phyloP scores from a whole-genome alignment of 2,888 invertebrate species.

The Conistra vaccinii region DNA sequence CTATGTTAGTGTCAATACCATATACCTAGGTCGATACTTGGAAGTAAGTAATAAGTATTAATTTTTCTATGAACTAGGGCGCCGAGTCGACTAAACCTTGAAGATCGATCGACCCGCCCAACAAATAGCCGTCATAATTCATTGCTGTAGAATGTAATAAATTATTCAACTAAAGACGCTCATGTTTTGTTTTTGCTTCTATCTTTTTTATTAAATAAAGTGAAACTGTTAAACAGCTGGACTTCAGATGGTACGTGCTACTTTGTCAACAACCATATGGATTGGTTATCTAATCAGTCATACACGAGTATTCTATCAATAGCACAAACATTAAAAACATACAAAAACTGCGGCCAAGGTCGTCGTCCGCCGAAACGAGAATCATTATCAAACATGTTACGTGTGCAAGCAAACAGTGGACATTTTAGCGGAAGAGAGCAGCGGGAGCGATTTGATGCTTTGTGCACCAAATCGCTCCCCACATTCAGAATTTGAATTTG shows the following conservation, averaged over 20 bases:
- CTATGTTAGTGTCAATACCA: neutral
- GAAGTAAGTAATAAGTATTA: neutral
- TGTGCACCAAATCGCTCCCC: too few species aligned
- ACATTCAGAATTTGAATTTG: neutral
- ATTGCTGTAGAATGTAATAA: neutral
- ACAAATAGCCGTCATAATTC: neutral
- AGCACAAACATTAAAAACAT: slow-evolving; percentile 8
- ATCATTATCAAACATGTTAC: slow-evolving; percentile 30
- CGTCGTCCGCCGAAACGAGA: slow-evolving; percentile 25
- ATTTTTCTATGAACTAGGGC: neutral
- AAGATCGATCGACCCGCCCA: neutral
- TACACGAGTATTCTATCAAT: neutral
- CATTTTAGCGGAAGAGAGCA: neutral
- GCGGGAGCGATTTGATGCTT: slow-evolving; percentile 19
- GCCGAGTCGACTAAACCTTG: neutral
- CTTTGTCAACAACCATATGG: neutral
- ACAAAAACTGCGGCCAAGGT: slow-evolving; percentile 43
- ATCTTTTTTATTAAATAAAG: neutral
- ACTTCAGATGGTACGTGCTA: neutral
- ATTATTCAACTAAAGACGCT: neutral
- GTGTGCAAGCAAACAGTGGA: neutral
- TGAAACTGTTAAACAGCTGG: neutral
- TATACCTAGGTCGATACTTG: neutral
- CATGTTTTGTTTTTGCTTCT: neutral
- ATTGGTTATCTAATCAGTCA: slow-evolving; percentile 7